Base-by-base conservation (phyloP, 92 coral and sea anemone species). In the Actinostola sp. region DNA sequence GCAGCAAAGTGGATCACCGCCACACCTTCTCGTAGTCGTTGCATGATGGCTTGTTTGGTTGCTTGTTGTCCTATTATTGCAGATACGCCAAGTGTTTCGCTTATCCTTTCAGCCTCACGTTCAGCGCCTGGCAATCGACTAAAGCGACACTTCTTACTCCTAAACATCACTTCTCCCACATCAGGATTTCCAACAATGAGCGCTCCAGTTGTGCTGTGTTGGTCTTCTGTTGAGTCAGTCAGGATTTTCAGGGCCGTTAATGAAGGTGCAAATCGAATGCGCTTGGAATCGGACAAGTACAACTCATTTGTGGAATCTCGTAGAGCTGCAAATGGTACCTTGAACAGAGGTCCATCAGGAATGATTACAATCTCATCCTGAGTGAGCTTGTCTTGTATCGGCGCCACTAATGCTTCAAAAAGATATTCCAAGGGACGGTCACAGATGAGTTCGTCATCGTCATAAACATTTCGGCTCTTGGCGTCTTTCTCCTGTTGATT, bases 1-100 rank as follows among this genome's bases (percentile, higher is more conserved):
- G 80, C 67, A 9, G 81, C 86, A 51, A 81, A 36, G 67, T 81
- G 86, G 43, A 81, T 35, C 13, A 81, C 5, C 27, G 66, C 23
- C 36, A 75, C 86, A 14, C 45, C 45, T 17, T 34, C 72, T 7
- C n/a, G 30, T 15, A 81, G 72, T 20, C 30, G 33, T n/a, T 28
- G 29, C 31, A 81, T 33, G 1, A 81, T 72, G 35, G 38, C 63
- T 24, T 41, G 46, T 23, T 81, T 81, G 20, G 81, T 81, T 0
- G 86, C 86, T 28, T 61, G 33, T 30, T 36, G 5, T 28, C 64
- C 73, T 0, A 72, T 35, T 32, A 54, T 35, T 12, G 81, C 56
- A 25, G 19, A 21, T 19, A 61, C 45, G 15, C 42, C 43, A 2
- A 81, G 49, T 25, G 49, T 13, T 12, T 54, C 31, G 1, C 70